Evolutionary conservation across 2,888 invertebrate genomes (phyloP), one percentile per base, ranked within the genome.

Genomic region (Anthophora plumipes): DNA sequence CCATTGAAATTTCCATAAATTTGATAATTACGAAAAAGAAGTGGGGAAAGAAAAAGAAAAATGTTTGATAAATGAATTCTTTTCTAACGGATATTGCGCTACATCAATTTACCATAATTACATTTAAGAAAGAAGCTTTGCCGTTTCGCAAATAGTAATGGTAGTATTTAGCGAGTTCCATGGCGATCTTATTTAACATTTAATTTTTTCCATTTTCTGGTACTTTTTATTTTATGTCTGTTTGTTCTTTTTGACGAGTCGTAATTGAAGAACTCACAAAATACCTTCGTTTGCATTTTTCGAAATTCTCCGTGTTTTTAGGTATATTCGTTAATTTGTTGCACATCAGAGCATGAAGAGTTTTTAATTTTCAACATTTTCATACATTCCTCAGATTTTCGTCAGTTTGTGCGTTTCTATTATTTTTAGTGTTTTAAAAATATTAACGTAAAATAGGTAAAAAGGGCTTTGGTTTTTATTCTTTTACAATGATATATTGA

Each of bases 101-200:
- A 66, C 52, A 22, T 66, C 20, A 66, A 66, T 66, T 52, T 11
- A 50, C n/a, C 14, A 8, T 22, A 39, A 66, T 39, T 20, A 20
- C 20, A 66, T 66, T 39, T 6, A 20, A 52, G 9, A 14, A 20
- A 50, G 37, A 48, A 31, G 25, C n/a, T 46, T 50, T 20, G 14
- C 5, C 20, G 22, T 63, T 48, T n/a, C 48, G 14, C 2, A 31
- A n/a, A 37, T 64, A 50, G 39, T 37, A 66, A 66, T 11, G 37
- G 22, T 39, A 12, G 8, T 0, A 22, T n/a, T 2, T 64, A 66
- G 52, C 64, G 39, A 52, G 39, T 20, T 5, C 52, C 17, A 22
- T 17, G 1, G n/a, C 7, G 50, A 37, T 66, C 64, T 66, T 66
- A 52, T 22, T 39, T 66, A 66, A 11, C 17, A 66, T 66, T 52